These are phyloP conservation scores for Cephus runcator DNA, from an alignment of 2,888 invertebrate species.

Conservation along the genomic window DNA sequence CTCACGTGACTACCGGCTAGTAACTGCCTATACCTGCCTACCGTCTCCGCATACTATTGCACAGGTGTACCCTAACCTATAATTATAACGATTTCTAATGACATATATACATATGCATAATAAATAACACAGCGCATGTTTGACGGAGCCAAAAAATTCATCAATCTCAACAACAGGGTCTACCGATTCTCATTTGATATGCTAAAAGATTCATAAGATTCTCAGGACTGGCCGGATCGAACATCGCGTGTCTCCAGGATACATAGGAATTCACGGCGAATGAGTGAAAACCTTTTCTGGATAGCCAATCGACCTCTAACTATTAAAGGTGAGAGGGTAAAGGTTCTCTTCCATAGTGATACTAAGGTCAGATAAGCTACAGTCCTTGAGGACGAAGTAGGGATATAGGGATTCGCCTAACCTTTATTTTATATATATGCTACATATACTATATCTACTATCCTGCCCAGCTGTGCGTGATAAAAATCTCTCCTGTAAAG, in stretches of 20 bases:
- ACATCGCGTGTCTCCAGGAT: not conserved
- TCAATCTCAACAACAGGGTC: not conserved
- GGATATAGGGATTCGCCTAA: not conserved
- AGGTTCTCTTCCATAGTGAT: not conserved
- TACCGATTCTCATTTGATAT: not conserved
- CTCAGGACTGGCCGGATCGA: not conserved
- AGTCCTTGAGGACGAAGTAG: not conserved
- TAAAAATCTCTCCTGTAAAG: not conserved
- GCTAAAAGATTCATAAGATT: not conserved
- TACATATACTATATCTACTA: not conserved
- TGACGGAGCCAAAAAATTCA: not conserved
- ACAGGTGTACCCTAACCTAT: not conserved
- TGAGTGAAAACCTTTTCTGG: not conserved
- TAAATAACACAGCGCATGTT: not conserved
- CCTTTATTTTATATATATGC: not conserved
- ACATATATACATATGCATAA: not conserved
- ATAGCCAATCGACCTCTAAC: not conserved
- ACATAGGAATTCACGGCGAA: not conserved
- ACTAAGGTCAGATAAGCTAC: not conserved
- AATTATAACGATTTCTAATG: not conserved
- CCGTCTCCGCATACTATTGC: not conserved
- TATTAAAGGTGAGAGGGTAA: not conserved
- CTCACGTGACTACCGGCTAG: constrained; percentile 36
- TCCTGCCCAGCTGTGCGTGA: not conserved
- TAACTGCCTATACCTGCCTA: not conserved